Conservation (phyloP, 2,113 vertebrate genomes). For the Canis aureus region DNA sequence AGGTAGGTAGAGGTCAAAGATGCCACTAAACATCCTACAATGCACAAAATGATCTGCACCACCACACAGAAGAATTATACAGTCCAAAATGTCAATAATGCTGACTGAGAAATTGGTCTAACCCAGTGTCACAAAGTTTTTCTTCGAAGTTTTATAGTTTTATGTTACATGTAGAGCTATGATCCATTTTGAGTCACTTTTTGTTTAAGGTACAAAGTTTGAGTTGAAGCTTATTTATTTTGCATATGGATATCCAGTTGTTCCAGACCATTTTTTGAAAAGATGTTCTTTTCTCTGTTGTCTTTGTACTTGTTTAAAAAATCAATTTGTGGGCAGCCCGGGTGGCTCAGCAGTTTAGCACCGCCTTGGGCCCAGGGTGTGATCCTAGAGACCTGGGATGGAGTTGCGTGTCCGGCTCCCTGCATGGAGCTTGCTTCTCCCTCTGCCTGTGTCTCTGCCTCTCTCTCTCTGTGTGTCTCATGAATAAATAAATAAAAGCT, state of each 20-base stretch:
- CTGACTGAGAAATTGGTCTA: background rate
- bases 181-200: background rate
- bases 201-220: background rate
- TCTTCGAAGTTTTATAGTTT: background rate
- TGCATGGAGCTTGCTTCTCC: too few species aligned
- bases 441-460: too few species aligned
- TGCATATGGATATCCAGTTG: background rate
- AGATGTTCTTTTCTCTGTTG: background rate
- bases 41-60: background rate
- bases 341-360: too few species aligned
- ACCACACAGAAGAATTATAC: background rate
- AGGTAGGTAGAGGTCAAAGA: too few species aligned
- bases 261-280: background rate
- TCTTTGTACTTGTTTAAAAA: background rate
- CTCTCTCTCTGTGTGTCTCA: too few species aligned
- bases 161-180: background rate
- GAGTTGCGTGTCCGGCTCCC: too few species aligned
- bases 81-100: background rate
- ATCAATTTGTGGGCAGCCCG: background rate
- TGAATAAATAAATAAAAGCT: too few species aligned
- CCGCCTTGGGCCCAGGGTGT: too few species aligned
- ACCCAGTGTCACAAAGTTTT: background rate
- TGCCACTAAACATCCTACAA: too few species aligned
- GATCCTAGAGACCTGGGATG: too few species aligned
- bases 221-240: background rate